phyloP scores from a whole-genome alignment of 2,888 invertebrate species.

The Athrips mouffetella region DNA sequence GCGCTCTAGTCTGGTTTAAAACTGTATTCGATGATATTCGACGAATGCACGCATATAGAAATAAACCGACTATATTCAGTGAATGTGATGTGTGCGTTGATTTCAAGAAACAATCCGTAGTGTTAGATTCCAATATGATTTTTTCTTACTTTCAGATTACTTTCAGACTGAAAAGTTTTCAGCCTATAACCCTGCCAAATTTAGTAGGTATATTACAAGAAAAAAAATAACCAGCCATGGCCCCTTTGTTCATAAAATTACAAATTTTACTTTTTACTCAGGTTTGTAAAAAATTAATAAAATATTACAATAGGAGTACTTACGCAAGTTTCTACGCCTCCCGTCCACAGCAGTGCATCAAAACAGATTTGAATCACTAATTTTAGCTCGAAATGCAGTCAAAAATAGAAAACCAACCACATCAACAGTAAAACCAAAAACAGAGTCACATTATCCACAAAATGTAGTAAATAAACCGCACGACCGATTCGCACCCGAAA shows the following conservation, averaged over 20 bases:
- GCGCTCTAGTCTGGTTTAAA: too few relatives aligned
- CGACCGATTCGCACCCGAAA: constrained; percentile 31
- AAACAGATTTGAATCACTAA: constrained; percentile 43
- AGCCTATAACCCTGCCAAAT: not conserved
- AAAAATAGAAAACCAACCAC: constrained; percentile 64
- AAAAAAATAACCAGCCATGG: not conserved
- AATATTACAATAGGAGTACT: constrained; percentile 41
- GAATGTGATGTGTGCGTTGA: too few relatives aligned
- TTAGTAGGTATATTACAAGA: not conserved
- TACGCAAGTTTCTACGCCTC: constrained; percentile 64
- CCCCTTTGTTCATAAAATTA: not conserved
- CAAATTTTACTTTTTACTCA: not conserved
- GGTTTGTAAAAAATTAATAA: not conserved
- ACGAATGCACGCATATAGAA: too few relatives aligned
- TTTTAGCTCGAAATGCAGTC: constrained; percentile 61
- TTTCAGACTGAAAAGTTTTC: too few relatives aligned
- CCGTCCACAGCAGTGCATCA: constrained; percentile 53
- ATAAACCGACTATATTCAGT: too few relatives aligned
- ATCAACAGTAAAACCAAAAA: constrained; percentile 37
- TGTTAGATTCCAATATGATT: too few relatives aligned
- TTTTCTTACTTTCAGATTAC: too few relatives aligned
- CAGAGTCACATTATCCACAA: constrained; percentile 50
- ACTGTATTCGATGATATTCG: too few relatives aligned
- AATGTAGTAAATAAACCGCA: constrained; percentile 44
- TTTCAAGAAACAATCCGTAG: too few relatives aligned